Base-by-base conservation (phyloP, 2,888 invertebrate species). In the Germaria angustata region DNA sequence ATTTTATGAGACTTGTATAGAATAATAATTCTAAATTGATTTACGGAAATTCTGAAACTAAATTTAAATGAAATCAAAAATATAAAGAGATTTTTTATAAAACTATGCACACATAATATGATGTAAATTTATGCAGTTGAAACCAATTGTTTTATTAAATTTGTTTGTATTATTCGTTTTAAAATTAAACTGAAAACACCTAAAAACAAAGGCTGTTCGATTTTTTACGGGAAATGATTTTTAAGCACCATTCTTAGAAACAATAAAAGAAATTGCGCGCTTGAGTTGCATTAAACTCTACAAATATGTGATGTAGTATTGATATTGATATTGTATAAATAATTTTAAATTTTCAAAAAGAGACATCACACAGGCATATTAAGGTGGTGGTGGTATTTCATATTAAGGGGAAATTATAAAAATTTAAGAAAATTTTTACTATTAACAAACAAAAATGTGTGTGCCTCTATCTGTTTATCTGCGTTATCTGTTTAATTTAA, bases 41-140 rank as follows among this genome's bases (percentile, higher is more conserved):
- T 51, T 51, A 63, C 39, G 41, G 51, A 72, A 61, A 72, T 39
- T 51, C 49, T 8, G 22, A 15, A 32, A 73, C 22, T 1, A 41
- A 63, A 36, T 53, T 28, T n/a, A 41, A 41, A 63, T 61, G 20
- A 57, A 57, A 20, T 57, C 57, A 57, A 36, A 36, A 28, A 55
- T 9, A 28, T 6, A 28, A 3, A 28, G 4, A 28, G 4, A 22
- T 1, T 32, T 34, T 20, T 57, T 17, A 8, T 32, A n/a, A 13
- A 57, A 9, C 34, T 24, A 55, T 2, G 13, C 15, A 22, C 13
- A n/a, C 36, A 41, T 8, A 32, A 55, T 41, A 8, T 20, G 8
- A 53, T 41, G 4, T 9, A 41, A 41, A 53, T 53, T 53, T 32
- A 53, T 53, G 53, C 53, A 53, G 15, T 9, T 53, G 32, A 32